These are phyloP conservation scores for Sthenelais limicola DNA, from an alignment of 2,888 invertebrate species.

Conservation along the genomic window DNA sequence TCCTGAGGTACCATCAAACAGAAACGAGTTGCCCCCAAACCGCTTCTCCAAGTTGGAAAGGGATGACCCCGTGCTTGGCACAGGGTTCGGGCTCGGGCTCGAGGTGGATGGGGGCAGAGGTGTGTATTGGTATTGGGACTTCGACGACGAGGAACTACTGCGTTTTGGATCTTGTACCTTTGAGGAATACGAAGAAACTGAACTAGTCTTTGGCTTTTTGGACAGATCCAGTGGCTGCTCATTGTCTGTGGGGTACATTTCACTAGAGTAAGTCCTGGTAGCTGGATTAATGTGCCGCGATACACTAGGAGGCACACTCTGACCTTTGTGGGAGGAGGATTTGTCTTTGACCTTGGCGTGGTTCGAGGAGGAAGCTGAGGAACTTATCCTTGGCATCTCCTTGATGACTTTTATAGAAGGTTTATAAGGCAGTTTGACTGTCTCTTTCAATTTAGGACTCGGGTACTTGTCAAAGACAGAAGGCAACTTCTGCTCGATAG, in stretches of 20 bases:
- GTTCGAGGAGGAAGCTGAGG: neutral
- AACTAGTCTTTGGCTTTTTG: slow-evolving; percentile 41
- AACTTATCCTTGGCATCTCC: slow-evolving; percentile 14
- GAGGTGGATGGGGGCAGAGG: slow-evolving; percentile 8
- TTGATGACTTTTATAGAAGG: slow-evolving; percentile 27
- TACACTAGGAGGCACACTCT: slow-evolving; percentile 29
- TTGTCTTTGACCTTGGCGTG: slow-evolving; percentile 19
- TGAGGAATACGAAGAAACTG: no score
- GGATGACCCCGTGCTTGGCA: slow-evolving; percentile 38
- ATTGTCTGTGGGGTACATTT: slow-evolving; percentile 14
- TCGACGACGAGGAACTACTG: neutral
- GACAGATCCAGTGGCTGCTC: slow-evolving; percentile 49
- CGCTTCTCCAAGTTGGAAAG: slow-evolving; percentile 50
- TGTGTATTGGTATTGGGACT: slow-evolving; percentile 30
- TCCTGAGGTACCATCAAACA: slow-evolving; percentile 33
- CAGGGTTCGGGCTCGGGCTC: neutral
- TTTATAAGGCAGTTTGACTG: slow-evolving; percentile 26
- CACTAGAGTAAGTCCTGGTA: neutral
- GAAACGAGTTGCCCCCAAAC: slow-evolving; percentile 51
- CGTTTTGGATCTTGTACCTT: slow-evolving; percentile 1
- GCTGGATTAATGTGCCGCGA: slow-evolving; percentile 7
- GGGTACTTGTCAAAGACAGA: slow-evolving; percentile 31
- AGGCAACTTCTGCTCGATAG: slow-evolving; percentile 29
- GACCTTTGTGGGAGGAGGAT: slow-evolving; percentile 2
- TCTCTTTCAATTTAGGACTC: slow-evolving; percentile 25